phyloP scores from a whole-genome alignment of 1,140 invertebrate genomes.

The Nasonia longicornis region DNA sequence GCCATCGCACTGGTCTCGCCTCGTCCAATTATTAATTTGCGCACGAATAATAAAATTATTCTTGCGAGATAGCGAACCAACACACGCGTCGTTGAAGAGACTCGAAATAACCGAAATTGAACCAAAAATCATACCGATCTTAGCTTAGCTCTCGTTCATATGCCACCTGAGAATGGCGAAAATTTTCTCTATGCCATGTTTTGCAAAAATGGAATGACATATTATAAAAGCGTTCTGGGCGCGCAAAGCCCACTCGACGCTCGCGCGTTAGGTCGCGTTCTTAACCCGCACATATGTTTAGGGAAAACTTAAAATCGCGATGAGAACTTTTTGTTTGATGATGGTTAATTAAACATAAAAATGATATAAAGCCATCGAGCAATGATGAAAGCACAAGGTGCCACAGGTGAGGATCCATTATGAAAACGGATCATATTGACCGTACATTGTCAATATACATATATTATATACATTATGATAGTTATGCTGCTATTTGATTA shows the following conservation, averaged over 20 bases:
- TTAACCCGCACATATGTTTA: constrained; percentile 63
- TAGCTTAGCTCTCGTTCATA: constrained; percentile 44
- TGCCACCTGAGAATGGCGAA: constrained; percentile 33
- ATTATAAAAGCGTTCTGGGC: constrained; percentile 61
- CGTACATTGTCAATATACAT: constrained; percentile 48
- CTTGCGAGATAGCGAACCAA: constrained; percentile 52
- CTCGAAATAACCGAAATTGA: constrained; percentile 45
- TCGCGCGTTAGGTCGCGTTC: constrained; percentile 66
- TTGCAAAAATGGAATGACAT: constrained; percentile 45
- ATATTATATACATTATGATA: constrained; percentile 27
- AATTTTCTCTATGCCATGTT: constrained; percentile 34
- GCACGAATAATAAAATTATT: constrained; percentile 61
- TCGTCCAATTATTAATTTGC: constrained; percentile 64
- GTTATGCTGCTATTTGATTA: constrained; percentile 23
- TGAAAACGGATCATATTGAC: constrained; percentile 62
- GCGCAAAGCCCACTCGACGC: constrained; percentile 66
- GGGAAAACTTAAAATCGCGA: constrained; percentile 49
- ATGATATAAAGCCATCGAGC: constrained; percentile 52
- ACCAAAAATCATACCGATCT: constrained; percentile 7
- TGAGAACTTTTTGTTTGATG: constrained; percentile 54
- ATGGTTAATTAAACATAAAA: constrained; percentile 57
- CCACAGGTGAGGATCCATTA: constrained; percentile 67
- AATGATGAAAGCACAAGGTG: constrained; percentile 45
- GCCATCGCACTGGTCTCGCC: constrained; percentile 63
- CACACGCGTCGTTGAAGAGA: constrained; percentile 64